A percentile compares a stretch with the other conserved stretches of the same genome.
phyloP scores from a whole-genome alignment of 2,797 vertebrate genomes.

The Etheostoma perlongum region DNA sequence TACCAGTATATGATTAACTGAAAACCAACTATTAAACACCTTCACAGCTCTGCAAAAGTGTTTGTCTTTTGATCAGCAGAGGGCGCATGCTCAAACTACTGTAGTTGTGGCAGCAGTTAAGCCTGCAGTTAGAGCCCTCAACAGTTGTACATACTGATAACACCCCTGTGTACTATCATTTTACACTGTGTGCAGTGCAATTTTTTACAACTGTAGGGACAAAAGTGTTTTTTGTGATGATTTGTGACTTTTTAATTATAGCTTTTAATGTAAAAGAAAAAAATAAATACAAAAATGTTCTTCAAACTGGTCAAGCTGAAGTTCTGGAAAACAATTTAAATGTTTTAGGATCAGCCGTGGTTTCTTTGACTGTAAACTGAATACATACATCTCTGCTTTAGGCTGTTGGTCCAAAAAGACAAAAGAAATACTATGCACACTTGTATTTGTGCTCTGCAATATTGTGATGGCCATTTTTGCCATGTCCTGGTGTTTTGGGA shows the following conservation, averaged over 20 bases:
- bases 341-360: not conserved
- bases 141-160: constrained; percentile 30
- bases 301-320: too few species aligned
- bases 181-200: constrained; percentile 16
- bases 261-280: not conserved
- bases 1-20: too few species aligned
- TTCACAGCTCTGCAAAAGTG: not conserved
- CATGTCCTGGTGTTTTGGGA: not conserved
- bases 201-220: not conserved
- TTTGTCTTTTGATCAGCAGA: constrained; percentile 25
- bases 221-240: not conserved
- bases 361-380: too few species aligned
- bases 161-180: constrained; percentile 5
- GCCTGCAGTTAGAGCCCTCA: not conserved
- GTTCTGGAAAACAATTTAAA: not conserved
- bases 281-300: not conserved
- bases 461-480: not conserved
- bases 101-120: not conserved
- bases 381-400: too few species aligned
- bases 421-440: too few species aligned
- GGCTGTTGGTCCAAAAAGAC: too few species aligned
- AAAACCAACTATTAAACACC: not conserved
- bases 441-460: too few species aligned
- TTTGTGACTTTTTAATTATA: not conserved
- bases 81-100: not conserved